Evolutionary conservation across 2,797 vertebrate genomes (phyloP).

Genomic region (Protosalanx chinensis): DNA sequence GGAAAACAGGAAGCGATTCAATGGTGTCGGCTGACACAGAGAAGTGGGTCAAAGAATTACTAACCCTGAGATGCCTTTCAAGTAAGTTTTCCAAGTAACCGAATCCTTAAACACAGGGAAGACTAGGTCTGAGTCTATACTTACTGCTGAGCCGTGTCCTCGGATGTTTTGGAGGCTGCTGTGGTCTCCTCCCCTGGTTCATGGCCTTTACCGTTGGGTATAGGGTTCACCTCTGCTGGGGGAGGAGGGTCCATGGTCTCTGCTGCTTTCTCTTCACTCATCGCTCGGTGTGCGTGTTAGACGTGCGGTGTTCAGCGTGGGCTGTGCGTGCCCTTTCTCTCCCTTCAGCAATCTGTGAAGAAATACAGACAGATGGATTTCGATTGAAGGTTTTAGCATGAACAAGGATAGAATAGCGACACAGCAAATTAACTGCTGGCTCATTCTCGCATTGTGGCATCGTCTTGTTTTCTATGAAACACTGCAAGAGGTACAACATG

Average conservation of each 20-base stretch:
- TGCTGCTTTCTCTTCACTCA: constrained; percentile 64
- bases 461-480: too few species aligned
- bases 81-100: too few species aligned
- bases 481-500: too few species aligned
- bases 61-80: too few species aligned
- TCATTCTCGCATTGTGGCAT: too few species aligned
- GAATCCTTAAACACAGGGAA: too few species aligned
- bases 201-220: constrained; percentile 88
- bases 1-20: background rate
- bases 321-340: constrained; percentile 14
- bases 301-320: background rate
- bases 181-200: constrained; percentile 68
- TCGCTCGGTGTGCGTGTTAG: constrained; percentile 44
- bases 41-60: too few species aligned
- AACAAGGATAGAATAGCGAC: background rate
- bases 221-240: constrained; percentile 78
- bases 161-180: constrained; percentile 52
- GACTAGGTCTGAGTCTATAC: constrained; percentile 28
- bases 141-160: constrained; percentile 61
- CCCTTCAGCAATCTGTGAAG: constrained; percentile 40
- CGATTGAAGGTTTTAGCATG: background rate
- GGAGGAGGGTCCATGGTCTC: constrained; percentile 71
- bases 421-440: background rate
- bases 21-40: background rate
- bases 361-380: constrained; percentile 1